These are phyloP conservation scores for Drosophila anomelani DNA, from an alignment of 2,888 invertebrate genomes.

Conservation along the genomic window DNA sequence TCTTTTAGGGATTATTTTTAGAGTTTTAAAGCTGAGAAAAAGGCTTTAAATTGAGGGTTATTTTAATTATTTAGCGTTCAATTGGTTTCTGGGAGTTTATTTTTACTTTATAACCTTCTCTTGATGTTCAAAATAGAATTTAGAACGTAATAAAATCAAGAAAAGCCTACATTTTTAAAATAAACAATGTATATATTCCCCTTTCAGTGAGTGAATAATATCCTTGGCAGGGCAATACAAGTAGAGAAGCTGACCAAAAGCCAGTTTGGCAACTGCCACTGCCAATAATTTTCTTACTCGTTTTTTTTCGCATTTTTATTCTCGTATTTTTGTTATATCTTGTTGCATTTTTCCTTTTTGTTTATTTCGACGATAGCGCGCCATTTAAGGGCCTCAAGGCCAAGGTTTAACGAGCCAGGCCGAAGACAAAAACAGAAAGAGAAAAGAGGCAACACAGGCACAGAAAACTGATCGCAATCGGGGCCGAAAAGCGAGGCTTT, in stretches of 20 bases:
- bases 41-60: neutral
- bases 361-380: slow-evolving; percentile 42
- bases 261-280: slow-evolving; percentile 44
- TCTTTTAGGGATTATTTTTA: neutral
- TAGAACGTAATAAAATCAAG: too few species aligned
- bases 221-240: slow-evolving; percentile 11
- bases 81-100: too few species aligned
- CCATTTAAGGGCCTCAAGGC: slow-evolving; percentile 83
- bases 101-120: neutral
- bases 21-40: neutral
- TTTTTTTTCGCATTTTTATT: slow-evolving; percentile 9
- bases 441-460: slow-evolving; percentile 45
- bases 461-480: slow-evolving; percentile 62
- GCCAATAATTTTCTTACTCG: slow-evolving; percentile 29
- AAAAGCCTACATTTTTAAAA: too few species aligned
- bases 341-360: neutral
- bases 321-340: slow-evolving; percentile 5
- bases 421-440: slow-evolving; percentile 37
- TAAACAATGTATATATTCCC: neutral
- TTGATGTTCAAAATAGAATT: too few species aligned
- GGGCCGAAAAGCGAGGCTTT: slow-evolving; percentile 34
- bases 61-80: too few species aligned
- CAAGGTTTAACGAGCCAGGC: slow-evolving; percentile 74
- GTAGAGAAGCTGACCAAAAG: slow-evolving; percentile 23
- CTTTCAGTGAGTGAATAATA: neutral